phyloP scores from a whole-genome alignment of 2,888 invertebrate genomes.

The Nephrotoma appendiculata region DNA sequence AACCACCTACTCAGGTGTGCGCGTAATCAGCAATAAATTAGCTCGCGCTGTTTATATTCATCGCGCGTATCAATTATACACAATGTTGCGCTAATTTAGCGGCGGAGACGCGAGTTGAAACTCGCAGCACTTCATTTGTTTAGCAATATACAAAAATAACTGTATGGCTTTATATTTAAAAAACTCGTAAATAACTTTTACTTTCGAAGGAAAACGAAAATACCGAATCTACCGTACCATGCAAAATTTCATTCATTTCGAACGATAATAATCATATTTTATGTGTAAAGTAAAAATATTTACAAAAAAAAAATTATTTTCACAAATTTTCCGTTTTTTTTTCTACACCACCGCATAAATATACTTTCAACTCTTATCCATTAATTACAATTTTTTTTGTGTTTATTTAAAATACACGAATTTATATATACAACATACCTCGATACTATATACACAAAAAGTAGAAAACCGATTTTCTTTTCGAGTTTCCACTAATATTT shows the following conservation, averaged over 20 bases:
- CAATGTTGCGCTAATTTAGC: not conserved
- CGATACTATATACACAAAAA: not conserved
- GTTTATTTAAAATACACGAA: not conserved
- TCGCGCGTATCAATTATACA: not conserved
- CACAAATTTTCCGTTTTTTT: not conserved
- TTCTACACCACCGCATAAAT: not conserved
- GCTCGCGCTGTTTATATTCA: not conserved
- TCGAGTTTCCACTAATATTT: not conserved
- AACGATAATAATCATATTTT: not conserved
- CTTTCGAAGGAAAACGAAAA: not conserved
- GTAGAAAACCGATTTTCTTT: not conserved
- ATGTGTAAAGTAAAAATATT: not conserved
- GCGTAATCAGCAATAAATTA: not conserved
- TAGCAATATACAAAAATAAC: not conserved
- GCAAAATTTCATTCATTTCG: not conserved
- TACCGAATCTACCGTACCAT: not conserved
- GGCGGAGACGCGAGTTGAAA: not conserved
- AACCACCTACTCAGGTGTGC: not conserved
- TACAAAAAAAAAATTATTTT: not conserved
- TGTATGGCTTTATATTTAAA: not conserved
- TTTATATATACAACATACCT: not conserved
- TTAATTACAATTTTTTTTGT: not conserved
- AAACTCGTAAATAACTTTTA: not conserved
- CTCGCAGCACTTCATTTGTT: not conserved
- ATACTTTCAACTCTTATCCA: not conserved